These are phyloP conservation scores for Gila orcuttii DNA, from an alignment of 2,113 vertebrate genomes.

Conservation along the genomic window DNA sequence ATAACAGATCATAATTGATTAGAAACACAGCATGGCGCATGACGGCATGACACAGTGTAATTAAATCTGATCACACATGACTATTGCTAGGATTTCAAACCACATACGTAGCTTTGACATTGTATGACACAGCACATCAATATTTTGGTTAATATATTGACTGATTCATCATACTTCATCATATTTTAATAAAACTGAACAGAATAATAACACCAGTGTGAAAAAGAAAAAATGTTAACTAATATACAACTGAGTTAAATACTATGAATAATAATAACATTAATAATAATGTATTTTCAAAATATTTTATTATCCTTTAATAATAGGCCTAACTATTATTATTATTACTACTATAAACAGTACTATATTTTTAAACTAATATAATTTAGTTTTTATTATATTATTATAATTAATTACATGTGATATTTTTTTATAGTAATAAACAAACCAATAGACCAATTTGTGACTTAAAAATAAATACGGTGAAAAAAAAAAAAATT, in stretches of 20 bases:
- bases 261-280: not conserved
- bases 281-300: not conserved
- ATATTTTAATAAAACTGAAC: not conserved
- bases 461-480: not conserved
- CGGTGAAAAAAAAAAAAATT: no score
- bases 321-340: not conserved
- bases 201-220: not conserved
- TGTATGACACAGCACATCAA: not conserved
- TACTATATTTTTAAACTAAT: no score
- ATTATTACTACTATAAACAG: not conserved
- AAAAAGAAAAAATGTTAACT: not conserved
- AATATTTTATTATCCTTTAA: not conserved
- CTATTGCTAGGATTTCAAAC: not conserved
- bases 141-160: not conserved
- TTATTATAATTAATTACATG: no score
- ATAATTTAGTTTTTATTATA: not conserved
- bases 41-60: constrained; percentile 12
- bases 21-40: constrained; percentile 2
- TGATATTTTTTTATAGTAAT: not conserved
- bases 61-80: not conserved
- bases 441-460: not conserved
- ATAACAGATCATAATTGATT: constrained; percentile 47
- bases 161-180: not conserved
- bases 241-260: not conserved
- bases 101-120: not conserved